Percentiles rank a stretch among this genome's conserved stretches.
Conservation (phyloP, 2,797 vertebrate genomes). For the Helarctos malayanus region DNA sequence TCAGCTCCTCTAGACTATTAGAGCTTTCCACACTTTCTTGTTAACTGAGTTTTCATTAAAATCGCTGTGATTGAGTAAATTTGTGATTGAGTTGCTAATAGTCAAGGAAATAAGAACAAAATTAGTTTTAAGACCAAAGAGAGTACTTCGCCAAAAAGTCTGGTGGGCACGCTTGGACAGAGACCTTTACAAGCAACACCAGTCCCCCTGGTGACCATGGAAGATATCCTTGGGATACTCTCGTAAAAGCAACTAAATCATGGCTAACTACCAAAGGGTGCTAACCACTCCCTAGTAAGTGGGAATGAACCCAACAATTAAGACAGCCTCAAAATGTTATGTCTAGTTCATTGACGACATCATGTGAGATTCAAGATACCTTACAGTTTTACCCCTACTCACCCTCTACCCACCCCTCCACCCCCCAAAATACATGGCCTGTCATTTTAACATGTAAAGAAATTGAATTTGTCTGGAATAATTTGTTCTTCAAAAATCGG, state of each 20-base stretch:
- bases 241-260: neutral
- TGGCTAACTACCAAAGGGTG: neutral
- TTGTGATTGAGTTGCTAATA: neutral
- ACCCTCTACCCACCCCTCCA: neutral
- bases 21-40: neutral
- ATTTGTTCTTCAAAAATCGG: neutral
- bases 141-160: neutral
- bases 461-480: neutral
- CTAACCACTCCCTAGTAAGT: neutral
- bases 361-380: neutral
- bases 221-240: neutral
- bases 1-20: neutral
- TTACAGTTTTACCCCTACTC: neutral
- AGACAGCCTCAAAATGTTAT: neutral
- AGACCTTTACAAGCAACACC: neutral
- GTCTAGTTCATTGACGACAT: neutral
- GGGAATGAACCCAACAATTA: neutral
- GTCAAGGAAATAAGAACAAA: neutral
- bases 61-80: neutral
- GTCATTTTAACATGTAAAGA: slow-evolving; percentile 13
- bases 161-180: neutral
- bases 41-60: neutral
- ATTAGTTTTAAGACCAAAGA: neutral
- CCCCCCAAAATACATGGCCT: neutral
- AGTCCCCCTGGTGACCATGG: neutral